Percentiles rank a stretch among this genome's conserved stretches.
Conservation (phyloP, 2,888 invertebrate genomes). For the Endomychus coccineus region DNA sequence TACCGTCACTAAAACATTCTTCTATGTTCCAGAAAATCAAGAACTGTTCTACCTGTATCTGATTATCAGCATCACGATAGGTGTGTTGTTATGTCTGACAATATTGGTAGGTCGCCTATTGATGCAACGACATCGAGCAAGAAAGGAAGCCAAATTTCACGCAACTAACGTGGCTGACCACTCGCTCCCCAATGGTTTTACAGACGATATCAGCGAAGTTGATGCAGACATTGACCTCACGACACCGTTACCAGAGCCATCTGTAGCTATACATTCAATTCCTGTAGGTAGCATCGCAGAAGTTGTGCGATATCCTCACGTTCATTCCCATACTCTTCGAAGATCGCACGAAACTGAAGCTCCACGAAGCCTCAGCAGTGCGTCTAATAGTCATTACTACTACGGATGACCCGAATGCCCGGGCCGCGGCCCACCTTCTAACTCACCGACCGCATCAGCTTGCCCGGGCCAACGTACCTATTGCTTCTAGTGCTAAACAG, state of each 20-base stretch:
- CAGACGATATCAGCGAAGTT: conserved; percentile 80
- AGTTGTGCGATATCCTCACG: conserved; percentile 38
- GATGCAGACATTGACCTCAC: conserved; percentile 73
- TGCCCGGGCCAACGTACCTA: no score
- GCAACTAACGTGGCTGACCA: conserved; percentile 65
- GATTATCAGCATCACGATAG: conserved; percentile 66
- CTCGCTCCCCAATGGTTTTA: conserved; percentile 72
- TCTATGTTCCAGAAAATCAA: conserved; percentile 60
- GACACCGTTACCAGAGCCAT: conserved; percentile 58
- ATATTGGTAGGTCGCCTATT: conserved; percentile 65
- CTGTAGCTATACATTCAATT: conserved; percentile 48
- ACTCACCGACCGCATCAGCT: no score
- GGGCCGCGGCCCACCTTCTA: conserved; percentile 34
- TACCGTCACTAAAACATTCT: no score
- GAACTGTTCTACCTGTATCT: conserved; percentile 79
- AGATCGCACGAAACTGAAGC: conserved; percentile 43
- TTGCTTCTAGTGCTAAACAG: no score
- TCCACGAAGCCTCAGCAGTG: conserved; percentile 57
- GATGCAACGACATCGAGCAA: conserved; percentile 56
- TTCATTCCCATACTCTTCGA: conserved; percentile 35
- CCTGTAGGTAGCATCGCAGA: conserved; percentile 39
- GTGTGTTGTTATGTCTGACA: conserved; percentile 63
- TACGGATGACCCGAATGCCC: conserved; percentile 61
- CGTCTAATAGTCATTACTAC: conserved; percentile 62
- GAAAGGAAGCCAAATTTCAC: conserved; percentile 59